phyloP scores from a whole-genome alignment of 2,888 invertebrate genomes.

The Dorcus parallelipipedus region DNA sequence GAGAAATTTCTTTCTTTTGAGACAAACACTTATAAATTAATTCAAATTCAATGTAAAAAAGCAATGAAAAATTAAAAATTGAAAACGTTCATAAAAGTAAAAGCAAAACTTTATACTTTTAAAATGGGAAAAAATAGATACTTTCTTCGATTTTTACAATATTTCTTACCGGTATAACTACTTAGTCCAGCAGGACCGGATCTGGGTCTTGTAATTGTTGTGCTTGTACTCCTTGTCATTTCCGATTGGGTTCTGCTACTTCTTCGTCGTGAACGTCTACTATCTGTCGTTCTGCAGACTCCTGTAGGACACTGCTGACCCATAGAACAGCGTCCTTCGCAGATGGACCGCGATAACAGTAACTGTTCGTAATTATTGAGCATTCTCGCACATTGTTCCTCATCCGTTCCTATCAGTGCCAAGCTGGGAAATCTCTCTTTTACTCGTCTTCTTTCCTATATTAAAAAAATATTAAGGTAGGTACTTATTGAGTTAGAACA shows the following conservation, averaged over 20 bases:
- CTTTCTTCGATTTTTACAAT: background rate
- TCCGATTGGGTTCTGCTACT: conserved; percentile 38
- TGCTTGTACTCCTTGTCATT: conserved; percentile 45
- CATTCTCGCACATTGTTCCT: conserved; percentile 72
- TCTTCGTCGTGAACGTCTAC: conserved; percentile 29
- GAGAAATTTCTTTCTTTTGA: too few species aligned
- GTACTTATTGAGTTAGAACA: too few species aligned
- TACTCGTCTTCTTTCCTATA: conserved; percentile 76
- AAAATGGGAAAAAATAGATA: too few species aligned
- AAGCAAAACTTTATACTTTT: too few species aligned
- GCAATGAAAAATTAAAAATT: too few species aligned
- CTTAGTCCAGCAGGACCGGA: conserved; percentile 78
- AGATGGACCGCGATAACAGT: conserved; percentile 73
- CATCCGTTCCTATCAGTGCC: conserved; percentile 69
- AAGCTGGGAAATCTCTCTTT: conserved; percentile 82
- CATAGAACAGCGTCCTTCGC: conserved; percentile 82
- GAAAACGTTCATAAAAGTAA: too few species aligned
- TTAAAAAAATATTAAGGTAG: too few species aligned
- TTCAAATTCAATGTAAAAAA: too few species aligned
- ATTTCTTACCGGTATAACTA: conserved; percentile 61
- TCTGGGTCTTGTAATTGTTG: conserved; percentile 60
- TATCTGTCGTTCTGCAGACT: conserved; percentile 32
- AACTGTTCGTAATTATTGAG: conserved; percentile 81
- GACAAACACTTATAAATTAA: too few species aligned
- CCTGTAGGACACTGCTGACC: conserved; percentile 85